Base-by-base conservation (phyloP, 2,888 invertebrate species). In the Peribatodes rhomboidaria region DNA sequence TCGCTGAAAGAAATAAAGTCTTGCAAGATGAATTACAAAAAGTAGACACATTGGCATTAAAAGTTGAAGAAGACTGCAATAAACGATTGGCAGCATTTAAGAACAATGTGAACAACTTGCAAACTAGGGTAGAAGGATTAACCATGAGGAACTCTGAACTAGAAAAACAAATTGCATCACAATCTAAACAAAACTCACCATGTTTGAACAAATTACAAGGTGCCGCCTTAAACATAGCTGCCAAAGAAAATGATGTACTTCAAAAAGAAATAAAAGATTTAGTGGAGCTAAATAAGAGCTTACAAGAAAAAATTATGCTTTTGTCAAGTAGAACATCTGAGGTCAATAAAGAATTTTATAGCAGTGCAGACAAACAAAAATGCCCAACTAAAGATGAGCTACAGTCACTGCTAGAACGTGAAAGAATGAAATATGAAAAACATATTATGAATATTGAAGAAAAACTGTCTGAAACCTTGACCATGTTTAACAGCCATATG, bases 1-100 rank as follows among this genome's bases (percentile, higher is more conserved):
- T 97, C 57, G 96, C 96, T n/a, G 96, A 96, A 71, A 94, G 95
- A 74, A 97, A 97, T 77, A 95, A 95, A 79, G 90, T 90, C 62
- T 83, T 97, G 55, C 95, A 97, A 84, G 95, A 95, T 64, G 96
- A 97, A 83, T 80, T 97, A 69, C 94, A 94, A 70, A 96, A 96
- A 80, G 94, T 97, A 52, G 97, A 97, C 81, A 94, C 95, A 71
- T 94, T 96, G 69, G 97, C 97, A 1, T 84, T 97, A 65, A 95
- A 95, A 69, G 96, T 97, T 11, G 97, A 97, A 89, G 94, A 95
- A 39, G 96, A 97, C 79, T 97, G 97, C 68, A 97, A 97, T 82
- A 94, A 94, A 57, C 94, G 95, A 70, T 93, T 96, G 18, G 94
- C 95, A 75, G 90, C 92, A 65, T 95, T 96, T 81, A 94, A 94